These are phyloP conservation scores for Stenoptilia bipunctidactyla DNA, from an alignment of 2,888 invertebrate species.

Conservation along the genomic window DNA sequence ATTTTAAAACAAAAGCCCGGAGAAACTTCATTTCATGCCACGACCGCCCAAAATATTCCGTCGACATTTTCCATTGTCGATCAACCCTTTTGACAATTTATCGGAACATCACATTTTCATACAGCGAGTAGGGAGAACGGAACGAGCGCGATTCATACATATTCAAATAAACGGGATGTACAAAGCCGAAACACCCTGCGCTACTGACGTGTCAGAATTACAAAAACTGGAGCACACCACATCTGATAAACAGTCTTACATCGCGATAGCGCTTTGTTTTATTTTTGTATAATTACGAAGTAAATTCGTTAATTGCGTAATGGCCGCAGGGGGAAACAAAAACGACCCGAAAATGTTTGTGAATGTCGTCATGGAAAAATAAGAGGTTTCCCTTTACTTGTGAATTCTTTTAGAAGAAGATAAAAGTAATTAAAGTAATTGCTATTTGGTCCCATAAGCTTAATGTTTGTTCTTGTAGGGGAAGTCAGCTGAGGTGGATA, in stretches of 20 bases:
- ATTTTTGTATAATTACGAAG: too few species aligned
- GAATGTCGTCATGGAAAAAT: too few species aligned
- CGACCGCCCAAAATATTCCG: constrained; percentile 36
- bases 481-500: too few species aligned
- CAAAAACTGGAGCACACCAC: constrained; percentile 29
- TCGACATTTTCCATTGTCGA: constrained; percentile 53
- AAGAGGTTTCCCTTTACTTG: too few species aligned
- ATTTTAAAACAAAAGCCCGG: constrained; percentile 13
- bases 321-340: too few species aligned
- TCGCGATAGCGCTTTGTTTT: not conserved
- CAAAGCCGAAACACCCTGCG: constrained; percentile 57
- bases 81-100: constrained; percentile 68
- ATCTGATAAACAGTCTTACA: not conserved
- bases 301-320: too few species aligned
- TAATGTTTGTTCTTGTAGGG: too few species aligned
- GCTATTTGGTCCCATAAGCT: too few species aligned
- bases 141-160: constrained; percentile 54
- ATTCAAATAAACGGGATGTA: constrained; percentile 56
- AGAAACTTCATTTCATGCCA: constrained; percentile 26
- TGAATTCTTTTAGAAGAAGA: too few species aligned
- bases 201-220: constrained; percentile 56
- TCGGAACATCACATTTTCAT: constrained; percentile 67
- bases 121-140: constrained; percentile 45
- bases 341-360: too few species aligned
- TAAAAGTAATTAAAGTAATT: too few species aligned